Percentiles rank a stretch among this genome's conserved stretches.
phyloP scores from a whole-genome alignment of 2,888 invertebrate genomes.

The Melinaea marsaeus region DNA sequence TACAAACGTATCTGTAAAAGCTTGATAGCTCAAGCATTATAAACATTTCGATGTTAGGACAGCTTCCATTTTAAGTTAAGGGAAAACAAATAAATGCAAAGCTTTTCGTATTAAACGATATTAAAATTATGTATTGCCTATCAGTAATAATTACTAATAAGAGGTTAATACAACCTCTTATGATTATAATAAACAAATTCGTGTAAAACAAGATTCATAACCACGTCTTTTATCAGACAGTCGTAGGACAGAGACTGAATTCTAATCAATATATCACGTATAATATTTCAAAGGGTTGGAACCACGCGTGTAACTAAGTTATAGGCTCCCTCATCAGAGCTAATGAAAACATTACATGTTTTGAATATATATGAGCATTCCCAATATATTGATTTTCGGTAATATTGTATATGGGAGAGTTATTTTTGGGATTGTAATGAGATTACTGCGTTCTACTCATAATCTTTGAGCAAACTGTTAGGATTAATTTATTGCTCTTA shows the following conservation, averaged over 20 bases:
- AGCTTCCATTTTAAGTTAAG: background rate
- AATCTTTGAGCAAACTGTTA: too few species aligned
- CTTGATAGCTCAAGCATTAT: conserved; percentile 8
- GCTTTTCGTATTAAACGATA: background rate
- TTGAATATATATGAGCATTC: conserved; percentile 39
- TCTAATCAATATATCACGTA: conserved; percentile 28
- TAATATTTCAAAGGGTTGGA: conserved; percentile 37
- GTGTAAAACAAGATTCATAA: too few species aligned
- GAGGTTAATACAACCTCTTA: too few species aligned
- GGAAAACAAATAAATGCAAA: background rate
- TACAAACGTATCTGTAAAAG: conserved; percentile 13
- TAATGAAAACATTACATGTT: conserved; percentile 54
- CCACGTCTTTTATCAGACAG: conserved; percentile 3
- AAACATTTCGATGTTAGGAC: conserved; percentile 1
- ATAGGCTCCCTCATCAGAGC: conserved; percentile 49
- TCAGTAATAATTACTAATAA: too few species aligned
- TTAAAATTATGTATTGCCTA: background rate
- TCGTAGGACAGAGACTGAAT: conserved; percentile 9
- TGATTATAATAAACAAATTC: too few species aligned
- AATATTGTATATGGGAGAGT: background rate
- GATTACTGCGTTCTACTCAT: too few species aligned
- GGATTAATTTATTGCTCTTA: too few species aligned
- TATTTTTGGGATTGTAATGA: too few species aligned
- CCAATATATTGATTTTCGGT: background rate
- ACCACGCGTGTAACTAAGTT: conserved; percentile 44